Base-by-base conservation (phyloP, 2,797 vertebrate genomes). In the Myotis planiceps region DNA sequence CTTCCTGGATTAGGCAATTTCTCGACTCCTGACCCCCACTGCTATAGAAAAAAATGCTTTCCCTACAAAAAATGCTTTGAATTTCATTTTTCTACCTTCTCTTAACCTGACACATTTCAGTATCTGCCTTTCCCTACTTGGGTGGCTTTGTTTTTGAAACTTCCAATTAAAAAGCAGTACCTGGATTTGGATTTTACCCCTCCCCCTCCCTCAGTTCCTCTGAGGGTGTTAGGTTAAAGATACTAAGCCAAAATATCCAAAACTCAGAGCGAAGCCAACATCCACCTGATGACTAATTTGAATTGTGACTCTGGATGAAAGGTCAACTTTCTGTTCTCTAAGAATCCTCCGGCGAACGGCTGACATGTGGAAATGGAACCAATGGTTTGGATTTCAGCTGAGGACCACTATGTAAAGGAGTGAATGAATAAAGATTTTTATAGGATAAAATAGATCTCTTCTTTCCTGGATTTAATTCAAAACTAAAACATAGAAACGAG, bases 381-480 rank as follows among this genome's bases (percentile, higher is more conserved):
- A 42, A 47, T 2, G 47, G 6, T 42, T 9, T 51, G 1, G 0
- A 63, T 74, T 88, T 96, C 86, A 69, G 65, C 15, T 7, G 18
- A 88, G 63, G 19, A 76, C 5, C 6, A 55, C 6, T 58, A 29
- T n/a, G 95, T 65, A 92, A 86, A 78, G 55, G 16, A 29, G 53
- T 29, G 39, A 90, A 81, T 42, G 18, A 89, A 63, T 69, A 58
- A 53, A 75, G 76, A 75, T 51, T 85, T 91, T 91, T 91, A 37
- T 21, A 82, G 21, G 55, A 29, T 92, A 88, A 96, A 96, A 53
- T 39, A 27, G 18, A 74, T 39, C 39, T 60, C 58, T 80, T 53
- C 60, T 80, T 83, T 71, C 71, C 42, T 74, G 53, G 66, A 68
- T 69, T 95, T 81, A 82, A 87, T 88, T 83, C n/a, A 94, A 95